phyloP scores from a whole-genome alignment of 2,888 invertebrate genomes.

The Dichetophora obliterata region DNA sequence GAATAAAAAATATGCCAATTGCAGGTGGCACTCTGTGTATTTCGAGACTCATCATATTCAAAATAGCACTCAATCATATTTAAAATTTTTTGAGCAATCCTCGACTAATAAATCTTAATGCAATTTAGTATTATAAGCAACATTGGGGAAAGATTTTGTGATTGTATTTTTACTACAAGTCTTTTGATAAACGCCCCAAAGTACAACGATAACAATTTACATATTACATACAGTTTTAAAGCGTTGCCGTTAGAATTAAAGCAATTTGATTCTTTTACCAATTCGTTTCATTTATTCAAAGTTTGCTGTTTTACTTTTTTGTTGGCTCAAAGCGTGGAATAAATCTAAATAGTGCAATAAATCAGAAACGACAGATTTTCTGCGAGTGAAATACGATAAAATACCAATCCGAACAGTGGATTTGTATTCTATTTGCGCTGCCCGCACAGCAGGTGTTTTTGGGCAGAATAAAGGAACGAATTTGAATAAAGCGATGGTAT shows the following conservation, averaged over 20 bases:
- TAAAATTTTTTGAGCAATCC: too few relatives aligned
- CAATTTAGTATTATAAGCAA: too few relatives aligned
- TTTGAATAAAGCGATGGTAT: slow-evolving; percentile 29
- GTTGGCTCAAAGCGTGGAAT: slow-evolving; percentile 12
- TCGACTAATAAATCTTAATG: too few relatives aligned
- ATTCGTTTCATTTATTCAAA: slow-evolving; percentile 22
- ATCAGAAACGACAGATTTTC: slow-evolving; percentile 60
- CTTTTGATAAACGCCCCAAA: too few relatives aligned
- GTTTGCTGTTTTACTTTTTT: slow-evolving; percentile 2
- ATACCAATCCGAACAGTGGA: slow-evolving; percentile 32
- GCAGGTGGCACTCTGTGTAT: not conserved
- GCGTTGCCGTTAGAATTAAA: not conserved
- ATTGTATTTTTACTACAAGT: too few relatives aligned
- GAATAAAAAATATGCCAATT: slow-evolving; percentile 13
- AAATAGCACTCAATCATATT: not conserved
- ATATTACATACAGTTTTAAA: not conserved
- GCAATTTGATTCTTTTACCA: slow-evolving; percentile 28
- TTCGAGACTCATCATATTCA: slow-evolving; percentile 10
- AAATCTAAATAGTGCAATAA: slow-evolving; percentile 64
- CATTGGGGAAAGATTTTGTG: too few relatives aligned
- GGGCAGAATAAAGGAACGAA: slow-evolving; percentile 8
- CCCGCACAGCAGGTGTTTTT: slow-evolving; percentile 32
- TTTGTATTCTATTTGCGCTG: slow-evolving; percentile 36
- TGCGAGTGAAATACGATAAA: slow-evolving; percentile 36
- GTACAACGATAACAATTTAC: too few relatives aligned